Evolutionary conservation across 2,113 vertebrate genomes (phyloP), one percentile per base, ranked within the genome.

Genomic region (Saccopteryx bilineata): DNA sequence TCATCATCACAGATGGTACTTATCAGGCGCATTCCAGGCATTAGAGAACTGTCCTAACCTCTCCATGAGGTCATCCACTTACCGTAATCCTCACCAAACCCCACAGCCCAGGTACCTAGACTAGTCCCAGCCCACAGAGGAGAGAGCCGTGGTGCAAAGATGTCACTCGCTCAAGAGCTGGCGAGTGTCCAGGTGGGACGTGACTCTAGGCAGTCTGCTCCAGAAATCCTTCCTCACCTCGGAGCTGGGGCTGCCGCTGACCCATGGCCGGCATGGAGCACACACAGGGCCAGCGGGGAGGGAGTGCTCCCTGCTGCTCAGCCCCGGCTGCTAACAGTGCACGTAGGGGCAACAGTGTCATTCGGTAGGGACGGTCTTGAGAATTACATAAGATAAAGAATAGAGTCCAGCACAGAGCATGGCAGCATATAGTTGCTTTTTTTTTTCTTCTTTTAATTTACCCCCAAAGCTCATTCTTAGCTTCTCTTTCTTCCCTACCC

Each of bases 361-460:
- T 81, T 9, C 39, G 50, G 28, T 4, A 18, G 54, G 48, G 14
- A 7, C 56, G 14, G 11, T 61, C 39, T 1, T 61, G 68, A 71
- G 26, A 17, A 0, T 72, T 5, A 19, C 7, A 0, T 5, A 54
- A 19, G 28, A 14, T 9, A 9, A n/a, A 18, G 14, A 33, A 21
- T 1, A 6, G 0, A 4, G 65, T 48, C 19, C 5, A 7, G 23
- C n/a, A 19, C 75, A 58, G 66, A 76, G 86, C 28, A 0, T 23
- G 72, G 18, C 4, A 2, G 65, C 9, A 1, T n/a, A 0, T 4
- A 24, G n/a, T 13, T 56, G 39, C 0, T 52, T n/a, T 5, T 11
- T 60, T 17, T 52, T 52, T 9, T 18, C 24, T 48, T 26, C 31
- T 46, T 90, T 54, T 78, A 33, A 13, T 54, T 46, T 75, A 13